Evolutionary conservation across 2,888 invertebrate species (phyloP), one percentile per base, ranked within the genome.

Genomic region (Scaptomyza reducta): DNA sequence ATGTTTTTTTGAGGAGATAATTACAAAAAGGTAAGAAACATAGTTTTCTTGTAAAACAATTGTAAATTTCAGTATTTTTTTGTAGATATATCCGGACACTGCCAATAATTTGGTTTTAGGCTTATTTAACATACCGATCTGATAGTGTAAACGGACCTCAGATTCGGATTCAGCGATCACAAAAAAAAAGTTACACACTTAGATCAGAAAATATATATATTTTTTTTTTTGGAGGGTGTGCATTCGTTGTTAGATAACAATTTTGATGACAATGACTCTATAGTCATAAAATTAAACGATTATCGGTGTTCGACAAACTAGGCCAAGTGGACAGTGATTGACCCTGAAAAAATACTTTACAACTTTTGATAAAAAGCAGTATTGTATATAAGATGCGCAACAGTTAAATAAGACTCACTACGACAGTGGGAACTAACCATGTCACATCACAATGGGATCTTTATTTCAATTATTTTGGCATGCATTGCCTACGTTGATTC

Each of bases 301-400:
- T 70, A 61, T 45, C 64, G 49, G 57, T 79, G 68, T 44, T 38
- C 18, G 51, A 41, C 45, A 31, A 87, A 77, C 62, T 81, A 70
- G 81, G 81, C 84, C 87, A 81, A 81, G 81, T 81, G 87, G 81
- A 70, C 51, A 49, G 50, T 54, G 56, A 70, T 63, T 76, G 74
- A 74, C 80, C 86, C 54, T 79, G 77, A 60, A 70, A 44, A 54
- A 54, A 18, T 16, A 27, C 27, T 46, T 6, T 16, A 13, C 16
- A 27, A n/a, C 41, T 18, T 16, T 55, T 57, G 75, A 79, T 84
- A 74, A 58, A 63, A 49, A 27, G 7, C 9, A 16, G 27, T 6
- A 13, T 16, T 18, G 35, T 74, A 78, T 81, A 84, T 60, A 81
- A 77, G 49, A 40, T 2, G 35, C 16, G 27, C 22, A 35, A n/a